Percentiles rank a stretch among this genome's conserved stretches.
Conservation (phyloP, 2,797 vertebrate genomes). For the Oreochromis mossambicus region DNA sequence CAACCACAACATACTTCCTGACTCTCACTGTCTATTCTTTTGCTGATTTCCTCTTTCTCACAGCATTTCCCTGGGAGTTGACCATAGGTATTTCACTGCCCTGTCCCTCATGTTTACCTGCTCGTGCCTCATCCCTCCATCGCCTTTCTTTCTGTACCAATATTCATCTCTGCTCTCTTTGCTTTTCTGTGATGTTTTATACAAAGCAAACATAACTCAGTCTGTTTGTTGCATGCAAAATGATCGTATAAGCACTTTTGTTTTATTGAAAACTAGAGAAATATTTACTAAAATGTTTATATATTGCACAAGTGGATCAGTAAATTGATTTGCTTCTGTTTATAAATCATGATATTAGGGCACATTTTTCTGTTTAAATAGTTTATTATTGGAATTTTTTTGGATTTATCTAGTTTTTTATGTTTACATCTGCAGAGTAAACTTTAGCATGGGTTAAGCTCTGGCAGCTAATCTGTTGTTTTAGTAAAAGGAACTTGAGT, state of each 20-base stretch:
- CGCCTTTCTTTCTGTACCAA: constrained; percentile 19
- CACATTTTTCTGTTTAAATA: neutral
- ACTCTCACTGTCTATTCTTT: constrained; percentile 81
- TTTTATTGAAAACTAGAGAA: neutral
- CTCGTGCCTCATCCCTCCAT: neutral
- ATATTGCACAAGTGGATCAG: neutral
- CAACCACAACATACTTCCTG: constrained; percentile 50
- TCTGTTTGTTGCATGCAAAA: constrained; percentile 55
- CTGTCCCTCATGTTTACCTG: constrained; percentile 46
- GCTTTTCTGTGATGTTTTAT: constrained; percentile 32
- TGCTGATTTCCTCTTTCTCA: constrained; percentile 79
- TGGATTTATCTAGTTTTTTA: neutral
- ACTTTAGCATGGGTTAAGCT: constrained; percentile 12
- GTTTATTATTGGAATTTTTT: neutral
- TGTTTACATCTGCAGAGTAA: neutral
- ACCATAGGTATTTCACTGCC: constrained; percentile 87
- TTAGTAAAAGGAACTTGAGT: neutral
- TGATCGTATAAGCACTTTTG: neutral
- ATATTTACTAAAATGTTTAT: neutral
- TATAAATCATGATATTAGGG: neutral
- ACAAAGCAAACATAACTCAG: constrained; percentile 1
- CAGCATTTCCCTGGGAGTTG: constrained; percentile 88
- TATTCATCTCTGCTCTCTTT: constrained; percentile 29
- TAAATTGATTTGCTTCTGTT: neutral
- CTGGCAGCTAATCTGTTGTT: neutral